Evolutionary conservation across 2,113 vertebrate genomes (phyloP).

Genomic region (Anas platyrhynchos): DNA sequence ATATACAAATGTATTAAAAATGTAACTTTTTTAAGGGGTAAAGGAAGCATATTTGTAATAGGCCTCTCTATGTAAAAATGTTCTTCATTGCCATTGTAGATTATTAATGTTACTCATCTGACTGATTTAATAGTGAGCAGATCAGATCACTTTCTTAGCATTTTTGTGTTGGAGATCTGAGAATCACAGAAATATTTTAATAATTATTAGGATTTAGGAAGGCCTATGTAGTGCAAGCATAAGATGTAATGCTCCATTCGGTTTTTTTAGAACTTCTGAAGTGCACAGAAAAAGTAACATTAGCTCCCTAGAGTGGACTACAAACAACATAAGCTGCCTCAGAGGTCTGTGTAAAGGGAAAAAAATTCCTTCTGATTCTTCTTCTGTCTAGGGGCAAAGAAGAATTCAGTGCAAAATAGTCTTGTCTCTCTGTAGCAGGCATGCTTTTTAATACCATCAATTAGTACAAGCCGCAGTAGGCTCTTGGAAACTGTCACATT

Average conservation of each 20-base stretch:
- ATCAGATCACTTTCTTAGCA: not conserved
- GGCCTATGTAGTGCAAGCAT: not conserved
- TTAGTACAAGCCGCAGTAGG: not conserved
- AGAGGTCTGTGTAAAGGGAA: not conserved
- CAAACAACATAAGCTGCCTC: not conserved
- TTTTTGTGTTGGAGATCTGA: not conserved
- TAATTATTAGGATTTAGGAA: not conserved
- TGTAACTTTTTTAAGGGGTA: not conserved
- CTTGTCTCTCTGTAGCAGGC: not conserved
- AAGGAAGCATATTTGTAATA: not conserved
- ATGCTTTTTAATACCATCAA: not conserved
- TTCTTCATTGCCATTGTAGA: not conserved
- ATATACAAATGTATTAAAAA: not conserved
- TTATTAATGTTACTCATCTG: not conserved
- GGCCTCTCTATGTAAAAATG: not conserved
- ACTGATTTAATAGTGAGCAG: not conserved
- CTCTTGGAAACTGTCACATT: not conserved
- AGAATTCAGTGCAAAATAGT: not conserved
- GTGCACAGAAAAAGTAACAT: not conserved
- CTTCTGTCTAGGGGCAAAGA: not conserved
- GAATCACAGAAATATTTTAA: not conserved
- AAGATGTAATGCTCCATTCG: not conserved
- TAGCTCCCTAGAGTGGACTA: rapidly evolving
- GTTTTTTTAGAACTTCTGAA: not conserved
- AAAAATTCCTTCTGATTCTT: not conserved